phyloP scores from a whole-genome alignment of 2,888 invertebrate species.

The Leptura quadrifasciata region DNA sequence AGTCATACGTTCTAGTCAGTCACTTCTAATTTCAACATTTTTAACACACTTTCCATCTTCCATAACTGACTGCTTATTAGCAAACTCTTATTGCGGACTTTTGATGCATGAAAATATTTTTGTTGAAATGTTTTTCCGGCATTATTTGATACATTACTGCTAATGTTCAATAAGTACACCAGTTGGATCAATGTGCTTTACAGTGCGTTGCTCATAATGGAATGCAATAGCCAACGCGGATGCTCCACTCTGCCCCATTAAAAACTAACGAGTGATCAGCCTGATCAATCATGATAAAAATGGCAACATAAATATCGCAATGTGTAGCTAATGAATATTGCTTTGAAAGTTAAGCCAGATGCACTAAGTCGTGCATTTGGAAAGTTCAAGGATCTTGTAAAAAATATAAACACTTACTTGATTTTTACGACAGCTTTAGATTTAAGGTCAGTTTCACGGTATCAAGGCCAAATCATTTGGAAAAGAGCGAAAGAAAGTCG shows the following conservation, averaged over 20 bases:
- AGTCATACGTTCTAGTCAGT: too few species aligned
- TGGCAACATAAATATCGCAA: neutral
- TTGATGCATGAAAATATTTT: too few species aligned
- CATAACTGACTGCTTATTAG: too few species aligned
- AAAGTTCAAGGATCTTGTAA: constrained; percentile 36
- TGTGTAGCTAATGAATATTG: constrained; percentile 4
- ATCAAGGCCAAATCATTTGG: constrained; percentile 50
- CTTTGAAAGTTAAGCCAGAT: neutral
- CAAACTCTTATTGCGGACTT: too few species aligned
- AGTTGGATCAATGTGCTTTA: too few species aligned
- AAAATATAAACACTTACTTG: neutral
- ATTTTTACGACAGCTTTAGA: neutral
- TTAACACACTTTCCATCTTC: too few species aligned
- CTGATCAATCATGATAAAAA: constrained; percentile 3
- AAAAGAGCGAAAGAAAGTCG: constrained; percentile 47
- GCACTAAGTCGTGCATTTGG: constrained; percentile 28
- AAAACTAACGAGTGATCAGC: neutral
- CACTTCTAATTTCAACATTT: too few species aligned
- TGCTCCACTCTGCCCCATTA: neutral
- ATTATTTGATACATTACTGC: too few species aligned
- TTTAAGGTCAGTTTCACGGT: constrained; percentile 52
- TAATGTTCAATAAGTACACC: too few species aligned
- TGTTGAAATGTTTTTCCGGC: too few species aligned
- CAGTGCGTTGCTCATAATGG: too few species aligned
- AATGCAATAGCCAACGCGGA: too few species aligned